Base-by-base conservation (phyloP, 37 sponge, comb jelly and placozoan species). In the Aplysina aerophoba region DNA sequence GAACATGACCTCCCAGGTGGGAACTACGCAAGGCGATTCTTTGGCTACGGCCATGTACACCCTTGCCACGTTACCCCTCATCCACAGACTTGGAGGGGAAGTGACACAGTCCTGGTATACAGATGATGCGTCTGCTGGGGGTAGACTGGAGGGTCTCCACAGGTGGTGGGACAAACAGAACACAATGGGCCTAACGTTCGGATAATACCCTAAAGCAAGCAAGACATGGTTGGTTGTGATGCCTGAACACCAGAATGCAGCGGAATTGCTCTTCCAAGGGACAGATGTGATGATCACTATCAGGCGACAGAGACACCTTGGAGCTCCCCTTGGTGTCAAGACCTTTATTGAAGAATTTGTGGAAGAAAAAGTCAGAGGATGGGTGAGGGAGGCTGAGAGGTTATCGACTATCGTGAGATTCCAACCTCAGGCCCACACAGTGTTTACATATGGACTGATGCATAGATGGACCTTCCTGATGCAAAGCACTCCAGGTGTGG, bases 81-180 rank as follows among this genome's bases (percentile, higher is more conserved):
- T 86, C 22, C 22, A 61, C 0, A n/a, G 28, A 22, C 62, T n/a
- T 57, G 55, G 30, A 11, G 2, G 58, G 33, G 28, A 15, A 13
- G 69, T 50, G 62, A 64, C 20, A n/a, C 87, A 86, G 36, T 16
- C 41, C 41, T 86, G 80, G 80, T 79, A 80, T 21, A 68, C 87
- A 21, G 79, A 81, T 50, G 87, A 81, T 80, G 87, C 41, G 24
- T 36, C 80, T 15, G 53, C 55, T 53, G 80, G 55, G 2, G 68
- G 81, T 17, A 54, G 27, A 33, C 62, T 80, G 38, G 28, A 15
- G 27, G 69, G 31, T 40, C 61, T 85, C 50, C 14, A 22, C 19
- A 37, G 40, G 19, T 75, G 86, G 86, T 78, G 79, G 79, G 44
- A 85, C 64, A 20, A 38, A 0, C 81, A 58, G 15, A 57, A 30